Evolutionary conservation across 2,113 vertebrate genomes (phyloP), one percentile per base, ranked within the genome.

Genomic region (Cyrtonyx montezumae): DNA sequence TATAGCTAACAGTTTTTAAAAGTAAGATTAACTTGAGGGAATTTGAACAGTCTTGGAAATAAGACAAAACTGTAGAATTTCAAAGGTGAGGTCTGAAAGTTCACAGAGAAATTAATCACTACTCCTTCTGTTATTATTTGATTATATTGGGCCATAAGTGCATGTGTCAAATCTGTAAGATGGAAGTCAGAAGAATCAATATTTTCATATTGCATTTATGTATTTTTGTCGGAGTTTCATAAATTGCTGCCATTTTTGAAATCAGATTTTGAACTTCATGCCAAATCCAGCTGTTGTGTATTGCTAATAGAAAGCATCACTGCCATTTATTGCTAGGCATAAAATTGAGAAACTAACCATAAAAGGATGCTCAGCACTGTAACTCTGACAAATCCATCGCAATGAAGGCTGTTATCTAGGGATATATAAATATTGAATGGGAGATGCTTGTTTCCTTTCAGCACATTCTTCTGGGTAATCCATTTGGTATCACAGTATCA

Each of bases 271-370:
- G 82, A 92, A 80, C 85, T 84, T 80, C 73, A 10, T 62, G 93
- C 86, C 90, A 94, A 94, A 96, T 96, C 85, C 88, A 91, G 95
- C 79, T 95, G 85, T 78, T 84, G 90, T 84, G 34, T n/a, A 26
- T 91, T 95, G 80, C 91, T 94, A 88, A 95, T 53, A 87, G 82
- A 94, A 92, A 91, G 40, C 79, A 32, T 46, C 8, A 0, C 87
- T 94, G 62, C 71, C 90, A 87, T 94, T 95, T 93, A 95, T 95
- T 94, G 93, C 85, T 94, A 90, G 76, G 90, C 73, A 95, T 95
- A 96, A 96, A 95, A 95, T 32, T 91, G 94, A 95, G 87, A 93
- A 94, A 86, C 61, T 95, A 91, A 55, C 93, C 79, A 91, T 94
- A 94, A 96, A 93, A 96, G 62, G 82, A 93, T 90, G 73, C 88